phyloP scores from a whole-genome alignment of 1,140 invertebrate species.

The Drosophila melanogaster region DNA sequence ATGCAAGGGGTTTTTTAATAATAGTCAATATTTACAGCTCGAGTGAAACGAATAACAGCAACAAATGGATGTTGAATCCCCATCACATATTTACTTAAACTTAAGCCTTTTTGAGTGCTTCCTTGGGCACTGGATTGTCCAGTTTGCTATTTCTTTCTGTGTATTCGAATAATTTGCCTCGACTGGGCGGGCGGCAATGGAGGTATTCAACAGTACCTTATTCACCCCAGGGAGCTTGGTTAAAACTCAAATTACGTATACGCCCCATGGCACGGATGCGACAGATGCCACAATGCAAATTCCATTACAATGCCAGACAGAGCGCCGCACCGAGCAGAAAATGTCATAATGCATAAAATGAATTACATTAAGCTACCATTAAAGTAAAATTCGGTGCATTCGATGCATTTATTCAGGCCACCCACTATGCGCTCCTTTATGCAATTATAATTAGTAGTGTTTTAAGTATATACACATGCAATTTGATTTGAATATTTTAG shows the following conservation, averaged over 20 bases:
- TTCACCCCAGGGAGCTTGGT: conserved; percentile 4
- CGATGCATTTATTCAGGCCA: conserved; percentile 1
- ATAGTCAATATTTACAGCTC: conserved; percentile 49
- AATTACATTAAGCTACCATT: conserved; percentile 54
- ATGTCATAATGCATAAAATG: conserved; percentile 42
- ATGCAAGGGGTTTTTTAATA: conserved; percentile 48
- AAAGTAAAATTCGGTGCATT: conserved; percentile 42
- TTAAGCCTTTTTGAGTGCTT: neutral
- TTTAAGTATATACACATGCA: conserved; percentile 25
- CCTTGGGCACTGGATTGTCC: neutral
- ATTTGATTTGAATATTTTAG: conserved; percentile 51
- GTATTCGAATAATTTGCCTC: conserved; percentile 1
- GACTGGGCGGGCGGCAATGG: neutral
- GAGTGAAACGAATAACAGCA: neutral
- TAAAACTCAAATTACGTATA: conserved; percentile 50
- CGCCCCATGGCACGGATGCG: conserved; percentile 23
- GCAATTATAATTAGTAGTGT: conserved; percentile 47
- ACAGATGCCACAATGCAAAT: conserved; percentile 55
- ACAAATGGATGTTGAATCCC: conserved; percentile 8
- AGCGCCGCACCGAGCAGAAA: neutral
- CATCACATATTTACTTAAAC: conserved; percentile 4
- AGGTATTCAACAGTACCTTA: conserved; percentile 2
- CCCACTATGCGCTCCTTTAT: conserved; percentile 7
- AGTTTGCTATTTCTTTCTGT: neutral
- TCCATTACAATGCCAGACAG: conserved; percentile 22